Evolutionary conservation across 2,797 vertebrate genomes (phyloP), one percentile per base, ranked within the genome.

Genomic region (Cheirogaleus major): DNA sequence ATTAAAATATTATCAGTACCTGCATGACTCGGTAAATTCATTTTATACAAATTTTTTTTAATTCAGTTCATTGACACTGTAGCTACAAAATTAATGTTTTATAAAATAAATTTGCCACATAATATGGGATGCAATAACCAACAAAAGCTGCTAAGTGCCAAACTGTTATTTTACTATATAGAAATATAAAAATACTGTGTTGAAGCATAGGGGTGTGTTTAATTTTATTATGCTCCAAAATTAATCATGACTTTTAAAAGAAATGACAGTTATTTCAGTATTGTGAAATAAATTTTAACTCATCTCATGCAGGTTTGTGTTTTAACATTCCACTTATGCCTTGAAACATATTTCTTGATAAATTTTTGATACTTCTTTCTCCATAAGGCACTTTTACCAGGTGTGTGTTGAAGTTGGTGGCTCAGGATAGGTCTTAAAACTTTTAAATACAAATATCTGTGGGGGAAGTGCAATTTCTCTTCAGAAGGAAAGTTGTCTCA

Each of bases 141-240:
- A 96, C 81, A 35, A 94, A 95, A 96, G 85, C 73, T 97, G 85
- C 95, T 98, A 98, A 98, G 98, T 99, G 98, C 98, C 98, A 98
- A 98, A 98, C 89, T 97, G 84, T 50, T 97, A 45, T 67, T 93
- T 98, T 98, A 84, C 83, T 98, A 41, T 95, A 81, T 50, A 90
- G 93, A 95, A 95, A 78, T 92, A 97, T 90, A 85, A 91, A 27
- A 97, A 23, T 92, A 69, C 89, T 97, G 52, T 91, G 2, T 95
- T 97, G 89, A 95, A 95, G 80, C 89, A 20, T 76, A 95, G 97
- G 95, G 82, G 52, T 97, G 50, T 97, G 96, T 97, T 92, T 98
- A 98, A 96, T 93, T 94, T 97, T 95, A 96, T 96, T 96, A 87
- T 97, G 95, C 98, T 98, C 38, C 32, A 76, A 95, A 92, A 97